These are phyloP conservation scores for Rhabdornis inornatus DNA, from an alignment of 2,113 vertebrate genomes.

Conservation along the genomic window DNA sequence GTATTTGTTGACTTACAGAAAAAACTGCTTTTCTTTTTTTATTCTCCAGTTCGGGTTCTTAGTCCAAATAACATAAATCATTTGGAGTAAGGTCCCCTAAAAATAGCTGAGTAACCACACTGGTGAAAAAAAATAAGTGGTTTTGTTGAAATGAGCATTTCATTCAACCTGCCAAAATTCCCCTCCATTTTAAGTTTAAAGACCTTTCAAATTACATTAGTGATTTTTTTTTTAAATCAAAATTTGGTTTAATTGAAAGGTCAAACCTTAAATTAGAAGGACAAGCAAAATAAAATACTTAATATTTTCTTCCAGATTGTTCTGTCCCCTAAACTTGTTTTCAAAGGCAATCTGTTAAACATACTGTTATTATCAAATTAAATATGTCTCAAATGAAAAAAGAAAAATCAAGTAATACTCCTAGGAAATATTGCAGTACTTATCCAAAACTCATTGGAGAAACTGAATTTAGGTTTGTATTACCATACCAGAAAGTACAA, in stretches of 20 bases:
- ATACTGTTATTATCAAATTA: not conserved
- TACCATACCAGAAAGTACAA: not conserved
- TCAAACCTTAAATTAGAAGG: not conserved
- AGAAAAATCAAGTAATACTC: not conserved
- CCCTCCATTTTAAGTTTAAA: not conserved
- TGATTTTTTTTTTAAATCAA: not conserved
- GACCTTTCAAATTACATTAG: not conserved
- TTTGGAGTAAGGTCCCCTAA: rapidly evolving
- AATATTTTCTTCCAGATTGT: not conserved
- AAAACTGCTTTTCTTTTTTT: not conserved
- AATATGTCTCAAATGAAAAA: not conserved
- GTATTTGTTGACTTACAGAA: not conserved
- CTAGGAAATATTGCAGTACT: not conserved
- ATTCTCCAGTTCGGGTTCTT: not conserved
- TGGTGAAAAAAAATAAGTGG: rapidly evolving
- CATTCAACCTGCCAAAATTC: not conserved
- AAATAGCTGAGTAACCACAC: not conserved
- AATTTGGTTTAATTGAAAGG: not conserved
- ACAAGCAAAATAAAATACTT: not conserved
- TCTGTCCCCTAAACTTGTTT: not conserved
- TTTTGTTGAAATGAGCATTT: not conserved
- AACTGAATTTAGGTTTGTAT: not conserved
- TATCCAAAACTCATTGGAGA: not conserved
- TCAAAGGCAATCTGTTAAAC: not conserved
- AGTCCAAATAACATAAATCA: not conserved